Evolutionary conservation across 2,113 vertebrate genomes (phyloP).

Genomic region (Nanorana parkeri): DNA sequence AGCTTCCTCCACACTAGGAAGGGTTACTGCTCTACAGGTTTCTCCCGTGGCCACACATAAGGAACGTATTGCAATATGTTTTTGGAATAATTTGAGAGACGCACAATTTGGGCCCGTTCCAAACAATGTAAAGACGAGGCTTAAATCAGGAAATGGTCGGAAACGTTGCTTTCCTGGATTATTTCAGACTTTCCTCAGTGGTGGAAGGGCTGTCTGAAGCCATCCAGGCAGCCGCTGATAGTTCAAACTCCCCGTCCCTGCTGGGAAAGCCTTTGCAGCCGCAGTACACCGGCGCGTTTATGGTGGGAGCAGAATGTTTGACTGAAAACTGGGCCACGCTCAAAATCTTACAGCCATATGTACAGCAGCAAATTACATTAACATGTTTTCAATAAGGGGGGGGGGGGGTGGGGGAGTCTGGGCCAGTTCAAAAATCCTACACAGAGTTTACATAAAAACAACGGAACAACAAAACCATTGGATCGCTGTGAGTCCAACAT

Average conservation of each 20-base stretch:
- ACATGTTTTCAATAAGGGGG: conserved; percentile 8
- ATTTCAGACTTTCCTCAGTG: conserved; percentile 19
- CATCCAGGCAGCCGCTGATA: not conserved
- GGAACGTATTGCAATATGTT: conserved; percentile 50
- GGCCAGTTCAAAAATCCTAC: not conserved
- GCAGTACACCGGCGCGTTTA: too few species aligned
- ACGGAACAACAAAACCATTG: not conserved
- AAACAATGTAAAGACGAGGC: conserved; percentile 45
- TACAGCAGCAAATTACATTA: conserved; percentile 7
- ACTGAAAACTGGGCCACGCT: conserved; percentile 10
- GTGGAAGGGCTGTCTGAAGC: conserved; percentile 10
- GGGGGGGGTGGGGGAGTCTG: too few species aligned
- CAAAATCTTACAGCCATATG: conserved; percentile 2
- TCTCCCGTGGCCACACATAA: conserved; percentile 30
- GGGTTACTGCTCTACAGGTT: conserved; percentile 19
- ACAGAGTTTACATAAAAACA: not conserved
- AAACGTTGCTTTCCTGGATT: conserved; percentile 47
- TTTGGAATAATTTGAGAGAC: conserved; percentile 52
- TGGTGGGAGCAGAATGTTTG: not conserved
- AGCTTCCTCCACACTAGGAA: not conserved
- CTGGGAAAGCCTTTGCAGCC: not conserved
- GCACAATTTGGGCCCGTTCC: conserved; percentile 36
- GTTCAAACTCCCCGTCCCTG: not conserved
- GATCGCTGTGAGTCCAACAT: too few species aligned
- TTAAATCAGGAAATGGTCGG: conserved; percentile 40